Evolutionary conservation across 53 echinoderm and acorn worm genomes (phyloP).

Genomic region (Arbacia lixula): DNA sequence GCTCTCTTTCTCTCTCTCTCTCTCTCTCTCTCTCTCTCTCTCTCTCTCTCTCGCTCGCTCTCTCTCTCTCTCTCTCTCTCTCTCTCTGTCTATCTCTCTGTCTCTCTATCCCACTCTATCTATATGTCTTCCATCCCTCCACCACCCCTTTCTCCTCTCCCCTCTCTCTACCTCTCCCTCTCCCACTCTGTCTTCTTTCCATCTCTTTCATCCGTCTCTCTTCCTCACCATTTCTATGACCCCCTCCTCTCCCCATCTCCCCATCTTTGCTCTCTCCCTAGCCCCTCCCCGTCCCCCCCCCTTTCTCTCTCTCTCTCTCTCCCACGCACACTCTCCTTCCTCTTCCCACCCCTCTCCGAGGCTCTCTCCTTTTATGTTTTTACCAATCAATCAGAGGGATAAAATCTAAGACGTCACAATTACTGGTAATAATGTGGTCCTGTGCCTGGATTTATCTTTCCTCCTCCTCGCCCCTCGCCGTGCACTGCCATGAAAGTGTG

Average conservation of each 20-base stretch:
- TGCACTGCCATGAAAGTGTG: background rate
- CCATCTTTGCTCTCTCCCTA: background rate
- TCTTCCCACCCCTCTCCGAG: background rate
- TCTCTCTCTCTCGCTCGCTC: background rate
- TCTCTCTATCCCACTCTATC: background rate
- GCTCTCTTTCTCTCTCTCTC: background rate
- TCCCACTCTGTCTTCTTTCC: background rate
- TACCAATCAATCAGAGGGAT: conserved; percentile 10
- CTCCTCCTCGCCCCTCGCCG: conserved; percentile 2
- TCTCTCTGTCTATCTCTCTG: background rate
- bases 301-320: background rate
- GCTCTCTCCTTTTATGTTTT: background rate
- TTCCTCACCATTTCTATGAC: background rate
- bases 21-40: background rate
- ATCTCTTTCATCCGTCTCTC: background rate
- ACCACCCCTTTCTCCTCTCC: background rate
- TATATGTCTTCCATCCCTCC: background rate
- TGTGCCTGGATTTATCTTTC: conserved; percentile 13
- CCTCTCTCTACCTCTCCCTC: background rate
- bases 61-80: background rate
- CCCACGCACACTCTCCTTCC: background rate
- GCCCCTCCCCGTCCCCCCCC: background rate
- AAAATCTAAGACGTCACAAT: conserved; percentile 46
- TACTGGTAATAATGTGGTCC: conserved; percentile 48
- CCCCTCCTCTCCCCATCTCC: background rate